Percentiles rank a stretch among this genome's conserved stretches.
Evolutionary conservation across 1,140 invertebrate species (phyloP).

Genomic region (Cyclargus thomasi): DNA sequence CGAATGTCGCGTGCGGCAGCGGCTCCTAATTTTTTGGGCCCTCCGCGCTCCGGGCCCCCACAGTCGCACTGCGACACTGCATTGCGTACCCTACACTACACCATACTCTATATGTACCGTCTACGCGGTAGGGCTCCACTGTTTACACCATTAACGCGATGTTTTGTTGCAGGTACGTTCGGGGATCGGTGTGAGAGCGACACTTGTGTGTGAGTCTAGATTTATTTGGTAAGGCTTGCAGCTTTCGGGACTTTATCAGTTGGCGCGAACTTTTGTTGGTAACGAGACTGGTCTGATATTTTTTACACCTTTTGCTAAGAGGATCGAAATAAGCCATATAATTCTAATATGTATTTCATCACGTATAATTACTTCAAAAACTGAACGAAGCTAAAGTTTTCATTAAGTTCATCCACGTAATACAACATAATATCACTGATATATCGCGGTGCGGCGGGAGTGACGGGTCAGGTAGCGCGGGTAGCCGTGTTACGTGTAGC

Average conservation of each 20-base stretch:
- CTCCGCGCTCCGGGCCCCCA: conserved; percentile 4
- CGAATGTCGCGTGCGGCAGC: neutral
- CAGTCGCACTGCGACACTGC: conserved; percentile 30
- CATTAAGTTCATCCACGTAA: too few species aligned
- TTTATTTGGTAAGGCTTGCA: neutral
- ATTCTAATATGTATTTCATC: too few species aligned
- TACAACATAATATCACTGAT: neutral
- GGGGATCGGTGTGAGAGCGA: neutral
- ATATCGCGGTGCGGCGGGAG: neutral
- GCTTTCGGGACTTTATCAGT: neutral
- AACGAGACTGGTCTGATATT: neutral
- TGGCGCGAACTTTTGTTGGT: neutral
- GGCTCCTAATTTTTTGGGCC: conserved; percentile 8
- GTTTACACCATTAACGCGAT: neutral
- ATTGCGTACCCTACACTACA: conserved; percentile 19
- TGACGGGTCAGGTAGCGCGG: too few species aligned
- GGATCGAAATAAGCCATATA: too few species aligned
- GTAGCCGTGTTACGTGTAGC: neutral
- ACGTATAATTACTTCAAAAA: too few species aligned
- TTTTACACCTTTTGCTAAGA: neutral
- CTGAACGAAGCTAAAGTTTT: too few species aligned
- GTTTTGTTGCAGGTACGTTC: neutral
- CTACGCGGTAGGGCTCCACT: neutral
- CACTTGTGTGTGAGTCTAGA: neutral
- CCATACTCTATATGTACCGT: neutral